These are phyloP conservation scores for Tineola bisselliella DNA, from an alignment of 2,888 invertebrate species.

Conservation along the genomic window DNA sequence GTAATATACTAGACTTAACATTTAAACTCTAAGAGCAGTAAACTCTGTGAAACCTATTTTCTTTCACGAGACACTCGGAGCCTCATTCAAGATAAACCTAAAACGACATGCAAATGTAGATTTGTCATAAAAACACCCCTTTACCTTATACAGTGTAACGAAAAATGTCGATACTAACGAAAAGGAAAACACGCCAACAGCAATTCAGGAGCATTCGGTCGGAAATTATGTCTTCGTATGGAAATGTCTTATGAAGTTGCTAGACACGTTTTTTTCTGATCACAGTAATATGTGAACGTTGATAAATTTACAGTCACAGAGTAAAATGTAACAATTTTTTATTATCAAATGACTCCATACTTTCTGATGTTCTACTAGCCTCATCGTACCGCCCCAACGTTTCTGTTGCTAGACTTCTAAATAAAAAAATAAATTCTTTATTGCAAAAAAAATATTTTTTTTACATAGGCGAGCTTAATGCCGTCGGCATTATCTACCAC, in stretches of 20 bases:
- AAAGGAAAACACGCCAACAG: conserved; percentile 6
- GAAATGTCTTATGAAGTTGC: conserved; percentile 9
- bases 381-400: no score
- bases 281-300: not conserved
- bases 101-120: conserved; percentile 10
- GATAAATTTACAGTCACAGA: conserved; percentile 3
- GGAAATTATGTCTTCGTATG: conserved; percentile 17
- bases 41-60: not conserved
- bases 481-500: no score
- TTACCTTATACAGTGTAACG: conserved; percentile 2
- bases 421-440: no score
- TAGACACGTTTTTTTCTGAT: conserved; percentile 3
- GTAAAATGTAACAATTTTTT: not conserved
- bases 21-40: not conserved
- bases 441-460: no score
- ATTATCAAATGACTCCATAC: not conserved
- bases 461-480: no score
- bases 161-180: conserved; percentile 1
- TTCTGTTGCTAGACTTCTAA: no score
- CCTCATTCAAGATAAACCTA: not conserved
- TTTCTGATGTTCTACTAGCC: not conserved
- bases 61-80: conserved; percentile 2
- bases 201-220: conserved; percentile 14
- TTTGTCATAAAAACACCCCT: conserved; percentile 10
- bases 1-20: not conserved